Base-by-base conservation (phyloP, 2,113 vertebrate species). In the Scophthalmus maximus region DNA sequence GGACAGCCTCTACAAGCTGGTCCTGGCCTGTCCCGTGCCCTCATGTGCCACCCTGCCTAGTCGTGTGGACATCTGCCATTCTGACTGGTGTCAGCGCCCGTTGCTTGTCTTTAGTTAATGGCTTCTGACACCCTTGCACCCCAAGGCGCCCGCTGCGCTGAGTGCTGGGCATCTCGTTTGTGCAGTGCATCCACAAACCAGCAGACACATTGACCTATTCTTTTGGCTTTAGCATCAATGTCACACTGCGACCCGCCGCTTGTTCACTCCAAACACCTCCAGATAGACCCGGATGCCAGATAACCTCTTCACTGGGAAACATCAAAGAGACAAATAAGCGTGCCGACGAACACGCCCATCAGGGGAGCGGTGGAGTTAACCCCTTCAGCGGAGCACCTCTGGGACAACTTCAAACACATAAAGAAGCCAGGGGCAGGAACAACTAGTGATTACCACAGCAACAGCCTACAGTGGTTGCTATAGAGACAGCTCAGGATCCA, bases 171-270 rank as follows among this genome's bases (percentile, higher is more conserved):
- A 82, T 90, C 90, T 93, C 78, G 61, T 92, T 88, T 85, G 83
- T 76, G 78, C 65, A 40, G 82, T 32, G 42, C 69, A 78, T 84
- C 81, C 85, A 82, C 72, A 83, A 89, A 90, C 85, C 88, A 86
- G 73, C 88, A 87, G 89, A 93, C 92, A 92, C 90, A 89, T 89
- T 93, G 91, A 94, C 92, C 92, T 91, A 92, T 92, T 93, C 93
- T 85, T 91, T 73, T 87, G 89, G 89, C 82, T 91, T 93, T 87
- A 92, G 84, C 87, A 73, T 93, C 92, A 93, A 89, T 88, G 91
- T 92, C 93, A 92, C 87, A 63, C 57, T 18, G 34, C 32, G 30
- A 80, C 64, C 77, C 49, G 49, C 56, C 49, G 70, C 77, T 62
- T 73, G 76, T 68, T 83, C 83, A 32, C 56, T 67, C 75, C 81